phyloP scores from a whole-genome alignment of 2,113 vertebrate genomes.

The Formicarius rufipectus region DNA sequence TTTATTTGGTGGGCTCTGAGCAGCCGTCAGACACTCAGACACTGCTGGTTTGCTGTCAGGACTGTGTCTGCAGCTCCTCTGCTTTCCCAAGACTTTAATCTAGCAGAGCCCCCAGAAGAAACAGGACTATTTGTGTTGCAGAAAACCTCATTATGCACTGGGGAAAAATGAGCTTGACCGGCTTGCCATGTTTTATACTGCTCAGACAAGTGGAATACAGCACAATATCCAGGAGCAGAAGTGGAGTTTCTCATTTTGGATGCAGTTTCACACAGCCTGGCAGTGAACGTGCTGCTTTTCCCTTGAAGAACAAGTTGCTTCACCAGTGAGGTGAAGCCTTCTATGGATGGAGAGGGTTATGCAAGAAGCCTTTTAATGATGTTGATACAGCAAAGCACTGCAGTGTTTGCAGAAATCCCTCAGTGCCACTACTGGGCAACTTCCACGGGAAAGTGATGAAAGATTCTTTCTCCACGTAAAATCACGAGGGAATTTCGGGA shows the following conservation, averaged over 20 bases:
- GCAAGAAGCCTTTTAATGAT: neutral
- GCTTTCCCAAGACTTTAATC: neutral
- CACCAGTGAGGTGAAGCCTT: neutral
- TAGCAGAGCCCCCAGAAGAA: neutral
- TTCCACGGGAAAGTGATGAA: neutral
- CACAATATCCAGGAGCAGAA: neutral
- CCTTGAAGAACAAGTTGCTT: neutral
- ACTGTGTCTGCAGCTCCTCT: conserved; percentile 3
- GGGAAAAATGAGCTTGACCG: neutral
- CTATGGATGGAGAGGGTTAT: neutral
- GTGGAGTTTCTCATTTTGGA: neutral
- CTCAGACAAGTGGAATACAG: neutral
- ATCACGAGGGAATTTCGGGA: neutral
- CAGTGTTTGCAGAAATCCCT: neutral
- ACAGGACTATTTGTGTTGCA: neutral
- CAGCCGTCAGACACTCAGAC: neutral
- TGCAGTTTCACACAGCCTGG: neutral
- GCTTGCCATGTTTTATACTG: neutral
- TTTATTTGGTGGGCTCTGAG: conserved; percentile 34
- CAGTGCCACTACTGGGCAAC: neutral
- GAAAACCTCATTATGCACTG: neutral
- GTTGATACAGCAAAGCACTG: neutral
- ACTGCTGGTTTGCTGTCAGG: conserved; percentile 38
- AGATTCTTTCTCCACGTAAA: neutral
- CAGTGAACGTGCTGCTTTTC: neutral